Base-by-base conservation (phyloP, 2,888 invertebrate genomes). In the Drosophila nigricruria region DNA sequence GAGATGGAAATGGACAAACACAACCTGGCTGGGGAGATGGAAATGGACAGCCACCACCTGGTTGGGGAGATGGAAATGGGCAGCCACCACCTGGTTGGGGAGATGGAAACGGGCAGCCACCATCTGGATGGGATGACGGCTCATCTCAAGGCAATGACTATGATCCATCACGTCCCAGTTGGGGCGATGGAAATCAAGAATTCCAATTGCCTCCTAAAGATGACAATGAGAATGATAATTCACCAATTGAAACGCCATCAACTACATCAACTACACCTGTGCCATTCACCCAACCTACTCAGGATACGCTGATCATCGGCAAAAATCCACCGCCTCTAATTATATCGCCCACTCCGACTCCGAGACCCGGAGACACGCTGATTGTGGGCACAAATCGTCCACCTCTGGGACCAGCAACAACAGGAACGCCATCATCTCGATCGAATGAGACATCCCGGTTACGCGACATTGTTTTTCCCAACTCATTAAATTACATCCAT, bases 391-490 rank as follows among this genome's bases (percentile, higher is more conserved):
- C 60, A 20, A 87, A 76, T 63, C 65, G 53, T 1, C 76, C 82
- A n/a, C 77, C 77, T 0, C 20, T 89, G 12, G 53, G 52, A 20
- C 82, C 70, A 18, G 61, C 49, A 30, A 23, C 56, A 49, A 2
- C 30, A 18, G 14, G 53, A 14, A 45, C 49, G 3, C 53, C 40
- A 16, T n/a, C 43, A 5, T 3, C 52, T 1, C 62, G 57, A 23
- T 65, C 73, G 18, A 43, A 45, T 16, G 65, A 84, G 16, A 3
- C 12, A 1, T 72, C 76, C 6, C 62, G 50, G 9, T 20, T 61
- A 9, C 73, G 77, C 8, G 20, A 56, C 36, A 74, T 89, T 16
- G 62, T 89, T 30, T 87, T 77, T 34, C 88, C 87, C 20, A 79
- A 45, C 18, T 74, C 88, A 9, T 27, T 52, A 5, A 56, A 57